Base-by-base conservation (phyloP, 1,140 invertebrate species). In the Lepidostoma basale region DNA sequence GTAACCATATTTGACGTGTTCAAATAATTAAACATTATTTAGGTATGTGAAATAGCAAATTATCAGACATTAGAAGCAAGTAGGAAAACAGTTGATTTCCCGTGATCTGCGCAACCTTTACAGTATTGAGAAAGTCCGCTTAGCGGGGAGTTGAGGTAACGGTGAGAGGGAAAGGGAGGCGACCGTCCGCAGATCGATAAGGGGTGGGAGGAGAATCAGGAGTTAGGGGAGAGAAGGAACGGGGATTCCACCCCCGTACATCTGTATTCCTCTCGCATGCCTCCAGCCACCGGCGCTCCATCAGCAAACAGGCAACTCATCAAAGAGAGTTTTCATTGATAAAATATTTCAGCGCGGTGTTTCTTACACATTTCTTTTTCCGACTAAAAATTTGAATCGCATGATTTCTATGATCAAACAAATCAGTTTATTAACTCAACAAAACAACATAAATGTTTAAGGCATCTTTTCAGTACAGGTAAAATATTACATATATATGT, bases 71-170 rank as follows among this genome's bases (percentile, higher is more conserved):
- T 5, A 36, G 1, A 9, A 2, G 5, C 33, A 36, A 36, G 33
- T 2, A 36, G 14, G 2, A 44, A 44, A 44, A 16, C 6, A 14
- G 18, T 36, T 44, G n/a, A 30, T 54, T 52, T 54, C 20, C 49
- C 25, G 26, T 28, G 49, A 54, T 28, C 12, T 28, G 49, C 49
- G 49, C 49, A 54, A 54, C 18, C 49, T 54, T 30, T 54, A 30
- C 49, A 33, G 23, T 18, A 16, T n/a, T 54, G 26, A 54, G 49
- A 14, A 12, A 14, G 3, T n/a, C 14, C 26, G n/a, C 5, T 12
- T 26, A n/a, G 10, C 3, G n/a, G 25, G 49, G 49, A n/a, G n/a
- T n/a, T n/a, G n/a, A n/a, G n/a, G n/a, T n/a, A n/a, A n/a, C n/a
- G n/a, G n/a, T n/a, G n/a, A n/a, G n/a, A n/a, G n/a, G 26, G 12